These are phyloP conservation scores for Drosophila incognita DNA, from an alignment of 2,888 invertebrate genomes.

Conservation along the genomic window DNA sequence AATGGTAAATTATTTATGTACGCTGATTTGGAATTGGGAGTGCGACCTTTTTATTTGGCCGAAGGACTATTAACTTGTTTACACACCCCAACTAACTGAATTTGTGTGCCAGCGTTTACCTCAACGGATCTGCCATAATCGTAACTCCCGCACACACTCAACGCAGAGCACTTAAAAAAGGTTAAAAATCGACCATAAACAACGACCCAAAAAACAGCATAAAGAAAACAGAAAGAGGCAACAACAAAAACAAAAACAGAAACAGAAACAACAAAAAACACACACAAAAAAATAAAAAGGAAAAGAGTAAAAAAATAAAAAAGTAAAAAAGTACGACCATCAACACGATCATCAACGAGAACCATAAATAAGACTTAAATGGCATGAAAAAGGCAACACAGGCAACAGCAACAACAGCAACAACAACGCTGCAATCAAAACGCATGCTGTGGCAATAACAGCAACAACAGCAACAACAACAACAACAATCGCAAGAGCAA, in stretches of 20 bases:
- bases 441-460: constrained; percentile 72
- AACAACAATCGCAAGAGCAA: constrained; percentile 17
- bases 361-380: constrained; percentile 82
- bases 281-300: constrained; percentile 14
- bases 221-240: constrained; percentile 17
- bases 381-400: constrained; percentile 69
- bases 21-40: neutral
- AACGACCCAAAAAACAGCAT: constrained; percentile 29
- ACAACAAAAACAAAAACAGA: constrained; percentile 11
- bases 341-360: constrained; percentile 82
- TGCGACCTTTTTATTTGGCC: neutral
- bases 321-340: constrained; percentile 69
- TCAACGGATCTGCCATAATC: constrained; percentile 33
- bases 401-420: constrained; percentile 20
- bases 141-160: constrained; percentile 27
- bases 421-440: constrained; percentile 72
- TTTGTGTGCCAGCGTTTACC: neutral
- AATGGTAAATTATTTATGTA: neutral
- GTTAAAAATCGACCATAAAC: constrained; percentile 45
- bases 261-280: constrained; percentile 13
- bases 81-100: constrained; percentile 10
- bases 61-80: constrained; percentile 9
- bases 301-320: constrained; percentile 21
- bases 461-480: constrained; percentile 44
- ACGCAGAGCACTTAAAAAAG: constrained; percentile 36